These are phyloP conservation scores for Brachionus angularis DNA, from an alignment of 1,140 invertebrate genomes.

Conservation along the genomic window DNA sequence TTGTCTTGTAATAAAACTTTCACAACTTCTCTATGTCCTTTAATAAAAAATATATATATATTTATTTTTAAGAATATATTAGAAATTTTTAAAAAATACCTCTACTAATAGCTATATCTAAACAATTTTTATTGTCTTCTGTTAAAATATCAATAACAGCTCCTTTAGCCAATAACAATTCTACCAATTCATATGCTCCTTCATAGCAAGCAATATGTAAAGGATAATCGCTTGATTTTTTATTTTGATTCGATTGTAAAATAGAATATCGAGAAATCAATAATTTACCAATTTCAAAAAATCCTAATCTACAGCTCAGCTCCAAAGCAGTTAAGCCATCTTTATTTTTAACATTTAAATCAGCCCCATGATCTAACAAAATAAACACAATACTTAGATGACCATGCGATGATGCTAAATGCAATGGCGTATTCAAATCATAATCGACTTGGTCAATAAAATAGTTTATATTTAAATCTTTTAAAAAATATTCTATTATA, in stretches of 20 bases:
- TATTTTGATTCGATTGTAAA: background rate
- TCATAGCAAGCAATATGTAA: conserved; percentile 36
- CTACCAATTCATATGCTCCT: conserved; percentile 32
- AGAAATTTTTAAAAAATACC: background rate
- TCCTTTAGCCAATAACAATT: conserved; percentile 30
- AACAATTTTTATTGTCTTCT: conserved; percentile 41
- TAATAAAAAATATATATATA: background rate
- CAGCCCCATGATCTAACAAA: background rate
- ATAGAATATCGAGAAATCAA: conserved; percentile 13
- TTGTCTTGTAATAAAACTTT: conserved; percentile 22
- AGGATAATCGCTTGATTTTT: conserved; percentile 35
- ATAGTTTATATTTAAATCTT: conserved; percentile 16
- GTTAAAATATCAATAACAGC: conserved; percentile 34
- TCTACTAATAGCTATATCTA: conserved; percentile 29
- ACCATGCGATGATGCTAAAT: conserved; percentile 15
- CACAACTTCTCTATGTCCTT: conserved; percentile 19
- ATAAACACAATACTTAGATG: conserved; percentile 17
- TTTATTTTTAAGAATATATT: background rate
- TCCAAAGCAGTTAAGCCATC: conserved; percentile 23
- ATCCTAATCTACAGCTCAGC: conserved; percentile 20
- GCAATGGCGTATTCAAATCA: background rate
- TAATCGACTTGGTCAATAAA: conserved; percentile 10
- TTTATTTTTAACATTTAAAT: conserved; percentile 6
- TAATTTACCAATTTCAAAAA: conserved; percentile 40
- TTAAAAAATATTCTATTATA: conserved; percentile 36